These are phyloP conservation scores for Agonum fuliginosum DNA, from an alignment of 2,888 invertebrate species.

Conservation along the genomic window DNA sequence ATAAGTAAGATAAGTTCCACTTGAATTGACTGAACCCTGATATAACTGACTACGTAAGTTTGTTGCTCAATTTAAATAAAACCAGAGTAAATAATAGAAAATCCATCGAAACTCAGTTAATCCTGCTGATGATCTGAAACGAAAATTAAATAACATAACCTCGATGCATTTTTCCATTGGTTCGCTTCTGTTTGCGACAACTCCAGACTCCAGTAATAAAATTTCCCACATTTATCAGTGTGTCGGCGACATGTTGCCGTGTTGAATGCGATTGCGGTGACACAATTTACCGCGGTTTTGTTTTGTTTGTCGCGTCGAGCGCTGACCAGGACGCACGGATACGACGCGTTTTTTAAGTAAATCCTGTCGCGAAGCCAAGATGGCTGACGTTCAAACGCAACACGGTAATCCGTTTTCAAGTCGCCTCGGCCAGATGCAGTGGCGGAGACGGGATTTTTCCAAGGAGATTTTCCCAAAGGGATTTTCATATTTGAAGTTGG, in stretches of 20 bases:
- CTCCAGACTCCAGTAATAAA: no score
- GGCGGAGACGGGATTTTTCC: neutral
- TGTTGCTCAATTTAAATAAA: no score
- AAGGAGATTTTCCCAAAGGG: no score
- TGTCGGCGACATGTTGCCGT: neutral
- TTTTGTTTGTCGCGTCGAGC: slow-evolving; percentile 21
- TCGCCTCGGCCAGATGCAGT: neutral
- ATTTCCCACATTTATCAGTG: slow-evolving; percentile 24
- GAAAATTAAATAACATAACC: no score
- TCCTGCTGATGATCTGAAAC: no score
- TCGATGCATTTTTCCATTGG: slow-evolving; percentile 5
- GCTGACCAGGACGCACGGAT: slow-evolving; percentile 24
- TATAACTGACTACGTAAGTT: no score
- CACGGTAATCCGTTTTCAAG: slow-evolving; percentile 33
- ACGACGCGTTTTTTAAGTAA: slow-evolving; percentile 48
- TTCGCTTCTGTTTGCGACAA: neutral
- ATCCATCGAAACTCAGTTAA: no score
- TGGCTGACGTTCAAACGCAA: slow-evolving; percentile 29
- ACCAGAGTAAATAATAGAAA: no score
- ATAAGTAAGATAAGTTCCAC: no score
- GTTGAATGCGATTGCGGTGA: neutral
- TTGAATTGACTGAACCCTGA: no score
- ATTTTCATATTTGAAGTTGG: no score
- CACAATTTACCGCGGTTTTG: slow-evolving; percentile 30
- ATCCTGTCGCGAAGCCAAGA: slow-evolving; percentile 42